phyloP scores from a whole-genome alignment of 2,113 vertebrate species.

The Brachionichthys hirsutus region DNA sequence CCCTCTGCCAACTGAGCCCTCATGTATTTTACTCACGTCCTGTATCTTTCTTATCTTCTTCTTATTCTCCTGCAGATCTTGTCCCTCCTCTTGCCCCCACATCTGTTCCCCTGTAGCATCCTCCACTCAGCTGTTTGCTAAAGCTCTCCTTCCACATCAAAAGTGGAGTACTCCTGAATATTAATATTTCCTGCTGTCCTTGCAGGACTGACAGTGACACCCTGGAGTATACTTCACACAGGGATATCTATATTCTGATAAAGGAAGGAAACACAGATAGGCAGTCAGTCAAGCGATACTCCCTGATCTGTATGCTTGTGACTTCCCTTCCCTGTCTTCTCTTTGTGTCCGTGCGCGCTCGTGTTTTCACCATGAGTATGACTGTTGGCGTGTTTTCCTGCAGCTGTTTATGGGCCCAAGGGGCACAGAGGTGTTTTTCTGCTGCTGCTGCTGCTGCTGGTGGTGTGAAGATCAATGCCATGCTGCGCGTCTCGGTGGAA shows the following conservation, averaged over 20 bases:
- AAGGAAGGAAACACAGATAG: slow-evolving; percentile 12
- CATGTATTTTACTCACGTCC: slow-evolving; percentile 39
- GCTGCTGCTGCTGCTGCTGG: slow-evolving; percentile 34
- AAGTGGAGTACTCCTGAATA: slow-evolving; percentile 65
- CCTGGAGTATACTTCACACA: slow-evolving; percentile 55
- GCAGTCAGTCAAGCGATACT: slow-evolving; percentile 13
- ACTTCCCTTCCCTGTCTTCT: neutral
- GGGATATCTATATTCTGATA: slow-evolving; percentile 58
- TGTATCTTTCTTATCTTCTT: slow-evolving; percentile 19
- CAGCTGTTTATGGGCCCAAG: slow-evolving; percentile 16
- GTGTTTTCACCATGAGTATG: slow-evolving; percentile 1
- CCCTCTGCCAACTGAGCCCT: neutral
- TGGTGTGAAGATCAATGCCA: slow-evolving; percentile 61
- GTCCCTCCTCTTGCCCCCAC: slow-evolving; percentile 6
- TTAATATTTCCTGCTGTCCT: slow-evolving; percentile 60
- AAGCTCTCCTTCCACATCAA: slow-evolving; percentile 37
- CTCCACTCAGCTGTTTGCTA: slow-evolving; percentile 31
- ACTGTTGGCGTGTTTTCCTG: slow-evolving; percentile 11
- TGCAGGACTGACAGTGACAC: slow-evolving; percentile 57
- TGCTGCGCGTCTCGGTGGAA: slow-evolving; percentile 39
- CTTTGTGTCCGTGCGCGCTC: neutral
- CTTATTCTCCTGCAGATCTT: slow-evolving; percentile 31
- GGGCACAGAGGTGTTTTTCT: slow-evolving; percentile 36
- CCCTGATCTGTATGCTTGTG: slow-evolving; percentile 14
- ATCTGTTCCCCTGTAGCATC: slow-evolving; percentile 11